phyloP scores from a whole-genome alignment of 2,113 vertebrate genomes.

The Hippocampus barbouri region DNA sequence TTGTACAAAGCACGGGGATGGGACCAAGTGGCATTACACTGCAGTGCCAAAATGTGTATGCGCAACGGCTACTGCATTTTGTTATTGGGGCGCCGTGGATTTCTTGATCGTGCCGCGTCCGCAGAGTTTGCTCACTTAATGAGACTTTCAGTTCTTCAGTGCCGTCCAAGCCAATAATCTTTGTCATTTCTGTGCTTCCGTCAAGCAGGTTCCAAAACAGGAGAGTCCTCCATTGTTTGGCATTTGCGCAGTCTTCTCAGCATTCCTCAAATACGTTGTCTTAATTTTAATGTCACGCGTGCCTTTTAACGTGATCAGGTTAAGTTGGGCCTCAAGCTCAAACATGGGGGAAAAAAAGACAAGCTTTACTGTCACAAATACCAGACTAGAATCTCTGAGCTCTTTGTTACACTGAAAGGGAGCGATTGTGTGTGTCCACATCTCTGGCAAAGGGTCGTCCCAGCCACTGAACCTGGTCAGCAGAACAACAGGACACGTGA shows the following conservation, averaged over 20 bases:
- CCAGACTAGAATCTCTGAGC: slow-evolving; percentile 20
- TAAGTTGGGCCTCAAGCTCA: neutral
- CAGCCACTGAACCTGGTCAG: slow-evolving; percentile 40
- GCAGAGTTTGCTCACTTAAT: slow-evolving; percentile 20
- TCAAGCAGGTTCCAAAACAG: slow-evolving; percentile 10
- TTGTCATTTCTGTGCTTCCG: slow-evolving; percentile 12
- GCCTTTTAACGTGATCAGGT: neutral
- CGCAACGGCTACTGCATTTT: slow-evolving; percentile 12
- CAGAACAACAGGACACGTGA: slow-evolving; percentile 40
- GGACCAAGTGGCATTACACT: slow-evolving; percentile 35
- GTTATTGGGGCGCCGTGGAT: slow-evolving; percentile 48
- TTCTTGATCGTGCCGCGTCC: slow-evolving; percentile 33
- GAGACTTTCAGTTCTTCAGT: slow-evolving; percentile 21
- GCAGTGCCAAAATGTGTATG: slow-evolving; percentile 28
- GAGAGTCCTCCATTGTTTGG: neutral
- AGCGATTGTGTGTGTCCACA: slow-evolving; percentile 28
- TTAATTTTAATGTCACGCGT: neutral
- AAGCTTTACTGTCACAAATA: slow-evolving; percentile 13
- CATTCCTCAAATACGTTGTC: neutral
- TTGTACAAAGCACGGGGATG: slow-evolving; percentile 43
- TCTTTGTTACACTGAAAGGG: slow-evolving; percentile 21
- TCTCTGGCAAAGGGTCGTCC: slow-evolving; percentile 15
- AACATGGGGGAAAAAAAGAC: neutral
- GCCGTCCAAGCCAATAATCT: slow-evolving; percentile 32
- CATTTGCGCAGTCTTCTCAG: neutral